These are phyloP conservation scores for Clarias platycephalus DNA, from an alignment of 2,797 vertebrate genomes.

Conservation along the genomic window DNA sequence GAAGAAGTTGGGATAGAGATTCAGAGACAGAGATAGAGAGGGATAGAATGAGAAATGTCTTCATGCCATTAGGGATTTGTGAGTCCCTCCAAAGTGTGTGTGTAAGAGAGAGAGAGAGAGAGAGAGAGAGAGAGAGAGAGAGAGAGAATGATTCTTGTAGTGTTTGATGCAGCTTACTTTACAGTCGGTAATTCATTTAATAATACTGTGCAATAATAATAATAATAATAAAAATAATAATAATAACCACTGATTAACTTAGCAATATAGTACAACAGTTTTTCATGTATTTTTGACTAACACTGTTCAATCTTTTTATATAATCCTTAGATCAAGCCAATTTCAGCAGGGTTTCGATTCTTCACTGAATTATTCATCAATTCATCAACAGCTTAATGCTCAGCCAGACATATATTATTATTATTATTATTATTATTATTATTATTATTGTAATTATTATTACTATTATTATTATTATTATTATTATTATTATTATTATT, in stretches of 20 bases:
- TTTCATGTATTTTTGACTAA: no score
- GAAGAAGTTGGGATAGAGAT: slow-evolving; percentile 46
- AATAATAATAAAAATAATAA: no score
- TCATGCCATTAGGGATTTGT: slow-evolving; percentile 69
- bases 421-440: no score
- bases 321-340: no score
- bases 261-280: background rate
- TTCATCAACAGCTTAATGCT: slow-evolving; percentile 4
- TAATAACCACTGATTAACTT: background rate
- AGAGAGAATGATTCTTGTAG: background rate
- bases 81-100: slow-evolving; percentile 68
- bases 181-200: background rate
- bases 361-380: background rate
- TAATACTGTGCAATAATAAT: background rate
- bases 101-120: slow-evolving; percentile 3
- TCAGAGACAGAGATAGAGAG: slow-evolving; percentile 44
- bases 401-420: background rate
- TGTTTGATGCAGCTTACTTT: background rate
- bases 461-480: no score
- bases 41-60: slow-evolving; percentile 74
- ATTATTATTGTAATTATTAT: no score
- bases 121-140: slow-evolving; percentile 2
- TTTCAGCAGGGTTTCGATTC: background rate
- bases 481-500: no score
- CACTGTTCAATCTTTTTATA: background rate